phyloP scores from a whole-genome alignment of 92 coral and sea anemone genomes.

The Porites rus region DNA sequence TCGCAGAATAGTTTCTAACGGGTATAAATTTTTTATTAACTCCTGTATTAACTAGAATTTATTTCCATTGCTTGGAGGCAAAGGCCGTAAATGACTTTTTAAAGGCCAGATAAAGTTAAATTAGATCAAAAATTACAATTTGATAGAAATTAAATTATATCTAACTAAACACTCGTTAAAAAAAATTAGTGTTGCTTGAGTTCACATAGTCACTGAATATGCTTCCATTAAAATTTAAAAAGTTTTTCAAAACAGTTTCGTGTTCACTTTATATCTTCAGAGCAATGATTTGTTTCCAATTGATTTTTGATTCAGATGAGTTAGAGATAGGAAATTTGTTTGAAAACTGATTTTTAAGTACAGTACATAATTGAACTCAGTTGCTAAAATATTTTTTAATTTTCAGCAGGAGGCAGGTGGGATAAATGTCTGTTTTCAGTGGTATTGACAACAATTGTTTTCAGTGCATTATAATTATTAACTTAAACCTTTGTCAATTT shows the following conservation, averaged over 20 bases:
- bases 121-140: slow-evolving; percentile 34
- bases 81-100: slow-evolving; percentile 42
- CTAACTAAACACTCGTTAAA: neutral
- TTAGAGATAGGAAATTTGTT: neutral
- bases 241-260: neutral
- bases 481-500: no score
- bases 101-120: slow-evolving; percentile 38
- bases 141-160: neutral
- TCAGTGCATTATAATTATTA: neutral
- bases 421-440: neutral
- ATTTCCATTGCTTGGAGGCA: slow-evolving; percentile 62
- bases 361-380: neutral
- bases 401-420: neutral
- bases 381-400: neutral
- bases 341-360: neutral
- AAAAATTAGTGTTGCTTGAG: neutral
- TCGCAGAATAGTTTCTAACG: slow-evolving; percentile 20
- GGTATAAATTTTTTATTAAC: slow-evolving; percentile 76
- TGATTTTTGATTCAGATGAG: no score
- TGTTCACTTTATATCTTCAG: no score
- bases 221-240: no score
- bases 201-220: neutral
- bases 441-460: neutral
- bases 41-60: slow-evolving; percentile 65
- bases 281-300: no score